phyloP scores from a whole-genome alignment of 1,140 invertebrate species.

The fruit fly (Drosophila melanogaster) region DNA sequence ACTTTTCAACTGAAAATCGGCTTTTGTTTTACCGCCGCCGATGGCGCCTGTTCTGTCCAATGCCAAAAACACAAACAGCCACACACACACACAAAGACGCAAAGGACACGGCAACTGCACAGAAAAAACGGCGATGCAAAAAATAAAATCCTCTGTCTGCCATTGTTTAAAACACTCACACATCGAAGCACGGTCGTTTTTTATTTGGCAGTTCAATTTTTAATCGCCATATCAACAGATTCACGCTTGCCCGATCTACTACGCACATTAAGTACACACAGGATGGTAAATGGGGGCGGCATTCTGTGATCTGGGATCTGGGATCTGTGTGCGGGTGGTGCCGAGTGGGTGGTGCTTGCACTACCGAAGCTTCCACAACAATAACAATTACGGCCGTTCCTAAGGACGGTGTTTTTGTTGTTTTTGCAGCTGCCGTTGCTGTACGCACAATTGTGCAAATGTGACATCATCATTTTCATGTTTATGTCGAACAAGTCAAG shows the following conservation, averaged over 20 bases:
- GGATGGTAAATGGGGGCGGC: not conserved
- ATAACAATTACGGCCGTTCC: slow-evolving; percentile 67
- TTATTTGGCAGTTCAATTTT: slow-evolving; percentile 71
- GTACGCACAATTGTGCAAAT: slow-evolving; percentile 82
- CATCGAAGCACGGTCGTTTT: slow-evolving; percentile 10
- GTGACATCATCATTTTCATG: slow-evolving; percentile 82
- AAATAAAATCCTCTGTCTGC: slow-evolving; percentile 41
- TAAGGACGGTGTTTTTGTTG: slow-evolving; percentile 24
- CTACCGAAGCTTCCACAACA: slow-evolving; percentile 64
- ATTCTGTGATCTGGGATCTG: too few species aligned
- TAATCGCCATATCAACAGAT: slow-evolving; percentile 81
- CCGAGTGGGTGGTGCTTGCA: not conserved
- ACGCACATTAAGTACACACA: slow-evolving; percentile 76
- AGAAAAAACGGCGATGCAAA: slow-evolving; percentile 18
- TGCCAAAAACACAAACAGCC: slow-evolving; percentile 72
- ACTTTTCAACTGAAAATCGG: slow-evolving; percentile 82
- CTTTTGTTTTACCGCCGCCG: slow-evolving; percentile 74
- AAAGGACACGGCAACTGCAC: slow-evolving; percentile 38
- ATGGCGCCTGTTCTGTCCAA: slow-evolving; percentile 52
- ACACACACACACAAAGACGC: slow-evolving; percentile 49
- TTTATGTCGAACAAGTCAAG: slow-evolving; percentile 81
- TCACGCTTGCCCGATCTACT: slow-evolving; percentile 80
- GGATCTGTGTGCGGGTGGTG: not conserved
- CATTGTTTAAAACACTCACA: slow-evolving; percentile 52
- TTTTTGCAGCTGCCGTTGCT: slow-evolving; percentile 47